Base-by-base conservation (phyloP, 2,797 vertebrate genomes). In the Poeciliopsis presidionis region DNA sequence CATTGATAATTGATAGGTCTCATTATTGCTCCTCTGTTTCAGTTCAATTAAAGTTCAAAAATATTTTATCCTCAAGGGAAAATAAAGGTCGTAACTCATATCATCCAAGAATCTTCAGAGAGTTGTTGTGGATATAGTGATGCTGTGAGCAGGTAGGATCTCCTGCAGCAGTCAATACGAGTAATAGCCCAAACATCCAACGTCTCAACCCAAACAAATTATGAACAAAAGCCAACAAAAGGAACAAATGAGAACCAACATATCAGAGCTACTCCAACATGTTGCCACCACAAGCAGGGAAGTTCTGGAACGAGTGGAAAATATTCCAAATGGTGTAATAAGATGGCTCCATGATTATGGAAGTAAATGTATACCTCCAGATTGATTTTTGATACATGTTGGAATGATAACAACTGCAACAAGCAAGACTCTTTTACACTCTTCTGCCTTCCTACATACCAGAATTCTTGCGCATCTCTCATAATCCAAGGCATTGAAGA, bases 391-490 rank as follows among this genome's bases (percentile, higher is more conserved):
- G 61, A 20, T 63, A 63, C 30, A 63, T 63, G 20, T 36, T 33
- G 16, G 7, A 71, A n/a, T 67, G 11, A 59, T 8, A 11, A 55
- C n/a, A 51, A 13, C 20, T 25, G 20, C 20, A 41, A 67, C 63
- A 67, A 39, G 9, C 20, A 39, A 41, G 36, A 67, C 14, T 4
- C 16, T 28, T 8, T 1, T 9, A 14, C 43, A 14, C 22, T n/a
- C 22, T 43, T 41, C 13, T 6, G 55, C 33, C 47, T 77, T 55
- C 63, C 30, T 45, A 2, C 84, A 78, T 53, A 98, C 97, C 96
- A 96, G 94, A 49, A 93, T 89, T 0, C 95, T 93, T 0, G 69
- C 84, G 75, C 94, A 93, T 78, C 94, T 80, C 78, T 94, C 93
- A n/a, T 85, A 89, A 87, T 95, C 92, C 76, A 90, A 77, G 0